Base-by-base conservation (phyloP, 2,113 vertebrate genomes). In the Phalacrocorax brasilianus region DNA sequence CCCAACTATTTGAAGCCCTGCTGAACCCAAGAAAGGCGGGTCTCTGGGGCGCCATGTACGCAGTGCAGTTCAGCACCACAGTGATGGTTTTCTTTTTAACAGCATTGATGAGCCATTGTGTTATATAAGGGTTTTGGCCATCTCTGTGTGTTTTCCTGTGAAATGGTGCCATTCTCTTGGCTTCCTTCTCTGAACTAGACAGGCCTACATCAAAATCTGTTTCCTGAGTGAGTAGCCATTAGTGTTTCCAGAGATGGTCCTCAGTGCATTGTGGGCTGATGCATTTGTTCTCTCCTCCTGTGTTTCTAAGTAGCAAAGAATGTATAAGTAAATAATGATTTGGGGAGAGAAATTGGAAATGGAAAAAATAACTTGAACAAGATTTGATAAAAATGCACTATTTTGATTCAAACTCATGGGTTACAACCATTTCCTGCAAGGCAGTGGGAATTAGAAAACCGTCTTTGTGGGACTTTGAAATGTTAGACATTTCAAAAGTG, bases 271-370 rank as follows among this genome's bases (percentile, higher is more conserved):
- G 40, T 62, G 89, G 76, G 83, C 68, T 89, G 52, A 89, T 85
- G 38, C 32, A 12, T 91, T 88, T 96, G 63, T 65, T 90, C 92
- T 90, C 78, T 71, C 26, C 82, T 77, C 58, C 73, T 50, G 49
- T 63, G 68, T 96, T 92, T 96, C 93, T 87, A 97, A 97, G 91
- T 97, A 94, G 92, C 80, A 65, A 96, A 89, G 94, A 94, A 95
- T 95, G 88, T 93, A 86, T 84, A 94, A 95, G 76, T 77, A 91
- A 96, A 92, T 92, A 93, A 78, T 62, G 53, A 72, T 91, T 67
- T 23, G 14, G 24, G 53, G 62, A 30, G 33, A 81, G 70, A 81
- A 74, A 87, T 23, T 42, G 40, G 73, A 92, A 89, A 93, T 89
- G 92, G 91, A 93, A 96, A 95, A 96, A 95, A 89, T 70, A 91